A percentile compares a stretch with the other conserved stretches of the same genome.
These are phyloP conservation scores for Chaenogobius annularis DNA, from an alignment of 2,113 vertebrate genomes.

Conservation along the genomic window DNA sequence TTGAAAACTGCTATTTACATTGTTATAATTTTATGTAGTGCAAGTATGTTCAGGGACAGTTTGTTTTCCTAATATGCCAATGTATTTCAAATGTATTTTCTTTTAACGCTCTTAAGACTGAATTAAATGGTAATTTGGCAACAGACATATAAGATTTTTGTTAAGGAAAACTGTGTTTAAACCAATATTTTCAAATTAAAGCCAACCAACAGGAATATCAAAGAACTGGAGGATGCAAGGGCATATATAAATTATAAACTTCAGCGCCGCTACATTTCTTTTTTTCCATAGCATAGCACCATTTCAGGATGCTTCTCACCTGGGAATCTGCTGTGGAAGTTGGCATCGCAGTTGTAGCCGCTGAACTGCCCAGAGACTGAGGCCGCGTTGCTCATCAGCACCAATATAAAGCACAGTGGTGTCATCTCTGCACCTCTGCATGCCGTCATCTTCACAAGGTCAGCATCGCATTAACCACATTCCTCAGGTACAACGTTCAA, in stretches of 20 bases:
- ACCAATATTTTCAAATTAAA: too few relatives aligned
- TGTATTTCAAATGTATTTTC: neutral
- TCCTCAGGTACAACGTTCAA: slow-evolving; percentile 40
- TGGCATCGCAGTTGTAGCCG: slow-evolving; percentile 95
- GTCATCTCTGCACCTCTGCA: slow-evolving; percentile 85
- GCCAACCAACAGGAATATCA: too few relatives aligned
- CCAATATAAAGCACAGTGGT: slow-evolving; percentile 81
- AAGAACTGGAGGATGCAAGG: too few relatives aligned
- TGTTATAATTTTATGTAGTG: neutral
- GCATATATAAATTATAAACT: too few relatives aligned
- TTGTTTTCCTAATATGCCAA: neutral
- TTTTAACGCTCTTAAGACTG: neutral
- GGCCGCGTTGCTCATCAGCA: slow-evolving; percentile 81
- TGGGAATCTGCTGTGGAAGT: slow-evolving; percentile 94
- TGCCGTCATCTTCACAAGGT: slow-evolving; percentile 58
- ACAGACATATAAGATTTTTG: too few relatives aligned
- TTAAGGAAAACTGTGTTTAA: too few relatives aligned
- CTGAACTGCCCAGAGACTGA: slow-evolving; percentile 89
- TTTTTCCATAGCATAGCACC: neutral
- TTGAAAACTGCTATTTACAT: neutral
- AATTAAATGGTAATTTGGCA: too few relatives aligned
- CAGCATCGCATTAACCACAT: slow-evolving; percentile 55
- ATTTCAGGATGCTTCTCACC: slow-evolving; percentile 78
- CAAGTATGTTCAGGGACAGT: neutral
- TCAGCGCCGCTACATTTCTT: neutral